A percentile compares a stretch with the other conserved stretches of the same genome.
These are phyloP conservation scores for Patella ulyssiponensis DNA, from an alignment of 2,888 invertebrate genomes.

Conservation along the genomic window DNA sequence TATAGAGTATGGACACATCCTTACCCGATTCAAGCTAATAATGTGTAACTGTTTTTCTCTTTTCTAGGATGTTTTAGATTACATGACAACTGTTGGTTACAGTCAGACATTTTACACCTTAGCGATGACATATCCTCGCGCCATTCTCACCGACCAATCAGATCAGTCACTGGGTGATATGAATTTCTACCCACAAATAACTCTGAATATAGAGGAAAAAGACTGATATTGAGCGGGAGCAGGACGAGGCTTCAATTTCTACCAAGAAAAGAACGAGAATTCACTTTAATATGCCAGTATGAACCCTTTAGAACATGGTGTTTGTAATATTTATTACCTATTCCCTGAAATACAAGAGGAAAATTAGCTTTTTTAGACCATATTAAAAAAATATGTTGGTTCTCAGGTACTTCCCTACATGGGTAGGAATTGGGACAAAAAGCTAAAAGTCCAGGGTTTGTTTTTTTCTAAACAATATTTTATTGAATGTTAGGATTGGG, in stretches of 20 bases:
- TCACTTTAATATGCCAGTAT: constrained; percentile 1
- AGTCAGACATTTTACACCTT: constrained; percentile 51
- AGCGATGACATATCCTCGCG: constrained; percentile 52
- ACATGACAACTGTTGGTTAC: constrained; percentile 59
- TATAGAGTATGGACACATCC: no score
- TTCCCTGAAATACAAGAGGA: no score
- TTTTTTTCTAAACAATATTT: no score
- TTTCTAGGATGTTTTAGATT: constrained; percentile 56
- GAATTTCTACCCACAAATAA: constrained; percentile 43
- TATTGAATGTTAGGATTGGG: no score
- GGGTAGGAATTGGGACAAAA: no score
- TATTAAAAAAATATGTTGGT: no score
- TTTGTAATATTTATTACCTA: no score
- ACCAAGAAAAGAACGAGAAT: neutral
- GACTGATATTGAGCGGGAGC: constrained; percentile 17
- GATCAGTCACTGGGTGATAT: constrained; percentile 45
- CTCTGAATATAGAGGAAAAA: constrained; percentile 55
- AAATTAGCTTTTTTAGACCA: no score
- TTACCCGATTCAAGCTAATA: neutral
- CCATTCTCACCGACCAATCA: constrained; percentile 39
- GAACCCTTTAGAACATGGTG: no score
- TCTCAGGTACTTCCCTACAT: no score
- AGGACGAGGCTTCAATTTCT: neutral
- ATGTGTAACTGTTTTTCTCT: neutral
- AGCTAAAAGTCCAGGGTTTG: no score